phyloP scores from a whole-genome alignment of 92 coral and sea anemone genomes.

The Desmophyllum pertusum region DNA sequence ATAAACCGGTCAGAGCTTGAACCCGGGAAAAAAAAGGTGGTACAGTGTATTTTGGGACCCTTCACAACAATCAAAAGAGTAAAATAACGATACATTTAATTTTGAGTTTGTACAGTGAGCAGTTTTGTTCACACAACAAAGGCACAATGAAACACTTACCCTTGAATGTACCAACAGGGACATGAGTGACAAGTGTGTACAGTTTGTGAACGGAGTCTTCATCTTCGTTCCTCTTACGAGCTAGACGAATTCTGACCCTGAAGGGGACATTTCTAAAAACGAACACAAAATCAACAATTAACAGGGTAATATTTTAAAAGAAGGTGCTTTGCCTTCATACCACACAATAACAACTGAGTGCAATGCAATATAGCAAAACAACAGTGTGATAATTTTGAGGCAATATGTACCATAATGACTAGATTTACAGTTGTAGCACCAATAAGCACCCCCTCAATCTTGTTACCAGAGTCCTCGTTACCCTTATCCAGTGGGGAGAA shows the following conservation, averaged over 20 bases:
- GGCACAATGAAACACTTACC: constrained; percentile 53
- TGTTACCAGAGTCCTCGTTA: too few relatives aligned
- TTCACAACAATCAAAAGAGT: too few relatives aligned
- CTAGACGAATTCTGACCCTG: constrained; percentile 91
- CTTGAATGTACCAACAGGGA: constrained; percentile 84
- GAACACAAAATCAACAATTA: background rate
- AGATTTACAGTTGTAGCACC: too few relatives aligned
- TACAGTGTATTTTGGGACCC: too few relatives aligned
- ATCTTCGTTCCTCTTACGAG: constrained; percentile 96
- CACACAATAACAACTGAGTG: background rate
- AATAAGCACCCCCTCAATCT: too few relatives aligned
- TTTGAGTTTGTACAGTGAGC: background rate
- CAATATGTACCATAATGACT: too few relatives aligned
- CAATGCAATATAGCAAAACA: background rate
- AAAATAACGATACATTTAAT: too few relatives aligned
- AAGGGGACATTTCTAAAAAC: constrained; percentile 81
- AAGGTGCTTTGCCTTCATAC: background rate
- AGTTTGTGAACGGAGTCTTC: constrained; percentile 95
- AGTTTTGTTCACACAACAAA: background rate
- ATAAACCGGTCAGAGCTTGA: too few relatives aligned
- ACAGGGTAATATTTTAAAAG: too few relatives aligned
- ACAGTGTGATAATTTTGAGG: background rate
- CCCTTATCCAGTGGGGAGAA: too few relatives aligned
- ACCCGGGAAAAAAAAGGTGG: too few relatives aligned
- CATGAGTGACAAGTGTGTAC: constrained; percentile 89